Base-by-base conservation (phyloP, 2,888 invertebrate species). In the Luperina nickerlii region DNA sequence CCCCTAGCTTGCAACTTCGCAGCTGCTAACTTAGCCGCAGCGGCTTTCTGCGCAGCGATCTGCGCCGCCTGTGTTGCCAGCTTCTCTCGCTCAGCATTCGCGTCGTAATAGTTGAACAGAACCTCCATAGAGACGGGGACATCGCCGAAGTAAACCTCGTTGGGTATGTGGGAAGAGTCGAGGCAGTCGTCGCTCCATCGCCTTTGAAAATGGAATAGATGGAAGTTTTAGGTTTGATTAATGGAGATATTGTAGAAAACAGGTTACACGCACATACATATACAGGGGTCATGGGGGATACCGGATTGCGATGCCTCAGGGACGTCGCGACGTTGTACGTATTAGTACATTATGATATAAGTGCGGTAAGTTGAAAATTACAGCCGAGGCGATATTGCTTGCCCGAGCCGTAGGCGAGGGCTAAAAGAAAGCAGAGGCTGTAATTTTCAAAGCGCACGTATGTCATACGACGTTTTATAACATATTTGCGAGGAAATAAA, bases 101-200 rank as follows among this genome's bases (percentile, higher is more conserved):
- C 96, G 91, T 97, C 97, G 94, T 96, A 96, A 91, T 97, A 97
- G 94, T 97, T 97, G 95, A 94, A 95, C 72, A 97, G 91, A 76
- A 97, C 96, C 83, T 96, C 94, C 89, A 93, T 92, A 0, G 96
- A 94, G 24, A 97, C 97, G 0, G 97, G 97, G 79, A 97, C 96
- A 91, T 97, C 97, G 76, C 97, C 97, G 94, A 97, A 97, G 93
- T 96, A 97, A 57, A 97, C 96, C 88, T 97, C 97, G 94, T 97
- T 97, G 54, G 97, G 97, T 79, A 97, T 97, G 94, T 97, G 96
- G 7, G 96, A 95, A 11, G 97, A 97, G 88, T 97, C 97, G 32
- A 97, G 93, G 89, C 96, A 96, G 89, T 97, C 97, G 94, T 97
- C 97, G 92, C 97, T 97, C 96, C 96, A 97, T 76, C 97, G 97